These are phyloP conservation scores for Suncus etruscus DNA, from an alignment of 2,113 vertebrate genomes.

Conservation along the genomic window DNA sequence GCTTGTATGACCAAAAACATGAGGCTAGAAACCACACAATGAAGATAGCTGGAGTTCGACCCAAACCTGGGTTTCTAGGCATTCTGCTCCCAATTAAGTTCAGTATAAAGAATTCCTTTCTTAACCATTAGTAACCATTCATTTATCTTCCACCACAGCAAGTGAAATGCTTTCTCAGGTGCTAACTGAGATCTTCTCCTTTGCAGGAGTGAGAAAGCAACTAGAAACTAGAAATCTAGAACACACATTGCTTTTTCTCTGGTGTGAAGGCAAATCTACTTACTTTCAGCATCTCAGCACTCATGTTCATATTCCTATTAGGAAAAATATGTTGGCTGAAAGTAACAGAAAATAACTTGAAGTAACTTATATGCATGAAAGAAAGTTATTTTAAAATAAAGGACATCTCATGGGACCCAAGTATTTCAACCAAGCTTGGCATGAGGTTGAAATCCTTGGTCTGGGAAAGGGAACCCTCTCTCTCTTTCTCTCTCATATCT, in stretches of 20 bases:
- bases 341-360: conserved; percentile 6
- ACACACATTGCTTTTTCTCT: background rate
- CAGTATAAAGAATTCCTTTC: conserved; percentile 4
- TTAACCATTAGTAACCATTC: background rate
- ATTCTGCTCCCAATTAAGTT: background rate
- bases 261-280: background rate
- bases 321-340: conserved; percentile 11
- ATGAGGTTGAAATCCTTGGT: too few relatives aligned
- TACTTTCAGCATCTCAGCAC: conserved; percentile 10
- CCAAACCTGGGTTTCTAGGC: background rate
- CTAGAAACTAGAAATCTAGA: background rate
- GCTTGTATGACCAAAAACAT: background rate
- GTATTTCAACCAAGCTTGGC: background rate
- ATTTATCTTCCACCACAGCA: background rate
- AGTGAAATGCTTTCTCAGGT: background rate
- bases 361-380: background rate
- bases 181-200: background rate
- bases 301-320: background rate
- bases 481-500: background rate
- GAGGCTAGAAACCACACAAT: background rate
- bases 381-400: background rate
- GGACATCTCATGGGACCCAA: background rate
- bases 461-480: background rate
- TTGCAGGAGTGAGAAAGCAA: background rate
- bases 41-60: background rate